These are phyloP conservation scores for Pyralis farinalis DNA, from an alignment of 2,888 invertebrate genomes.

Conservation along the genomic window DNA sequence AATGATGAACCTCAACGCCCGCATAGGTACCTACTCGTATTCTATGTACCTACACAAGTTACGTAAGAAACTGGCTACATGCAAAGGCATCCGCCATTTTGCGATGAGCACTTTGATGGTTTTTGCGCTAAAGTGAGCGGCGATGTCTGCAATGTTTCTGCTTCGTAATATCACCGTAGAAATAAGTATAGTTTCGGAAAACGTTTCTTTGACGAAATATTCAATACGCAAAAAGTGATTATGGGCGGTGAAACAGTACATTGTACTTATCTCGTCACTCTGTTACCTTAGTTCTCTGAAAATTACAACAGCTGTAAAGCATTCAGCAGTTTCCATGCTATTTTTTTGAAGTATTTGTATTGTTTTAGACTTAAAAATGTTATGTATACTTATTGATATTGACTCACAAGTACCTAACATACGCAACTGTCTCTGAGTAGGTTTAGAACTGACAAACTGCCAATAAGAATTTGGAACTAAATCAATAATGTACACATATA, in stretches of 20 bases:
- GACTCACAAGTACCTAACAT: no score
- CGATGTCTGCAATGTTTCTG: conserved; percentile 36
- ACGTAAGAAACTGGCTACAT: conserved; percentile 47
- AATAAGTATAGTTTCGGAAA: conserved; percentile 13
- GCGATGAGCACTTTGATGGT: conserved; percentile 55
- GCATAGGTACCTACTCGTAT: conserved; percentile 38
- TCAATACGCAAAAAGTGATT: conserved; percentile 29
- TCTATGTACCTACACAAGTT: conserved; percentile 34
- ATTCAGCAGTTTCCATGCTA: no score
- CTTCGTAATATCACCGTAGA: conserved; percentile 32
- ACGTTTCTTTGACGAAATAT: conserved; percentile 26
- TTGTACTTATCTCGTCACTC: background rate
- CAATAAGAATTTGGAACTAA: no score
- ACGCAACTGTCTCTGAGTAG: no score
- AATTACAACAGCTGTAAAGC: no score
- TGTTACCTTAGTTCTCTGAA: no score
- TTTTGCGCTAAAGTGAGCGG: conserved; percentile 62
- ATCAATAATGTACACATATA: no score
- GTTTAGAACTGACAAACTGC: no score
- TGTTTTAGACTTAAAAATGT: no score
- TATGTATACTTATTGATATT: no score
- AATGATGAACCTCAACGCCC: conserved; percentile 49
- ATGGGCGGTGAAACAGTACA: conserved; percentile 19
- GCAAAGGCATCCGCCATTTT: conserved; percentile 65
- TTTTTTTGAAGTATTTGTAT: no score